phyloP scores from a whole-genome alignment of 2,888 invertebrate genomes.

The Tetragnatha montana region DNA sequence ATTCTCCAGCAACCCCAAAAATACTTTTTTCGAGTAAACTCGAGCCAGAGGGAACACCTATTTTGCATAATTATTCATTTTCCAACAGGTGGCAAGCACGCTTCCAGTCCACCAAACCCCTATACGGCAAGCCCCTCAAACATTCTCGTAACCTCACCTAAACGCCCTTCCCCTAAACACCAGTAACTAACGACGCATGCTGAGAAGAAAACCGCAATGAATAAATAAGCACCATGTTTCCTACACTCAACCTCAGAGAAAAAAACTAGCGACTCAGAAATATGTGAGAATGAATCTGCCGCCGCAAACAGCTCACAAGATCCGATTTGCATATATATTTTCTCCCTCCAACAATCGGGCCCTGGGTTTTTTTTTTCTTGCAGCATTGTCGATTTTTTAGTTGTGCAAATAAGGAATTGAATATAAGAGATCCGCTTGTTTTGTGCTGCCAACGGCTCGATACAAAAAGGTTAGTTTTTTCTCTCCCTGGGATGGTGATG shows the following conservation, averaged over 20 bases:
- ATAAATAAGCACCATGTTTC: constrained; percentile 10
- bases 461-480: constrained; percentile 45
- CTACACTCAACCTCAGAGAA: not conserved
- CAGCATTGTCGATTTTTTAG: constrained; percentile 61
- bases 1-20: not conserved
- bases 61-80: constrained; percentile 40
- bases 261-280: constrained; percentile 25
- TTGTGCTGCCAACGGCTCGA: constrained; percentile 31
- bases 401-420: constrained; percentile 66
- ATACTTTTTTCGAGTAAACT: not conserved
- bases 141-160: not conserved
- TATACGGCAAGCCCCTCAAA: not conserved
- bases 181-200: constrained; percentile 35
- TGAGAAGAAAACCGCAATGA: constrained; percentile 17
- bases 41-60: not conserved
- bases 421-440: constrained; percentile 46
- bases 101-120: constrained; percentile 13
- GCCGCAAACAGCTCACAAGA: constrained; percentile 55
- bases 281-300: constrained; percentile 55
- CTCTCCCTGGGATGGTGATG: not conserved
- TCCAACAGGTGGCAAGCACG: constrained; percentile 41
- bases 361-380: constrained; percentile 9
- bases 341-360: constrained; percentile 50
- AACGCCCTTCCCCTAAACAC: constrained; percentile 35
- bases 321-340: constrained; percentile 65